These are phyloP conservation scores for Solenopsis fugax DNA, from an alignment of 1,140 invertebrate genomes.

Conservation along the genomic window DNA sequence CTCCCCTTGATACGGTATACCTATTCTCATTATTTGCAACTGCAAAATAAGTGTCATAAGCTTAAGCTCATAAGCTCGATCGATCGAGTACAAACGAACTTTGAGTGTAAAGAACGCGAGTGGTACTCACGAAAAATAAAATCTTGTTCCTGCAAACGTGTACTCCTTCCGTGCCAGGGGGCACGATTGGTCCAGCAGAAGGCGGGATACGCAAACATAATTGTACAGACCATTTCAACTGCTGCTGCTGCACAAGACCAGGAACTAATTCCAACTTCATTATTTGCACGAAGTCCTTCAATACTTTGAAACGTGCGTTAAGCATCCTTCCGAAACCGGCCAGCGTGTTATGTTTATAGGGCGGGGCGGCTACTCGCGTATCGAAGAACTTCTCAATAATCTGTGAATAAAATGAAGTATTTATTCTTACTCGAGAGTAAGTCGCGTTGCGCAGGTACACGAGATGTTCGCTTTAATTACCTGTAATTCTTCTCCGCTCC, in stretches of 20 bases:
- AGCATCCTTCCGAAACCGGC: conserved; percentile 94
- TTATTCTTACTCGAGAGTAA: background rate
- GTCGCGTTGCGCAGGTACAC: background rate
- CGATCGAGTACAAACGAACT: background rate
- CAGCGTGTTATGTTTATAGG: conserved; percentile 95
- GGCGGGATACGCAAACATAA: conserved; percentile 97
- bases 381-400: conserved; percentile 97
- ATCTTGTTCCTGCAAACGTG: conserved; percentile 94
- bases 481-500: conserved; percentile 94
- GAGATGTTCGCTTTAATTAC: conserved; percentile 81
- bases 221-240: conserved; percentile 94
- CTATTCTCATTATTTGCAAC: conserved; percentile 94
- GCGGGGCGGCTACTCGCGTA: conserved; percentile 93
- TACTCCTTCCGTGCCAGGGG: conserved; percentile 94
- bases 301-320: conserved; percentile 93
- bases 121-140: conserved; percentile 93
- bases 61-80: too few species aligned
- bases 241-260: conserved; percentile 89
- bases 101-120: background rate
- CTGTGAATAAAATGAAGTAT: conserved; percentile 81
- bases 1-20: conserved; percentile 89
- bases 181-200: conserved; percentile 93
- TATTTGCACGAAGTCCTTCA: conserved; percentile 97
- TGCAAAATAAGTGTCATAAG: conserved; percentile 82
- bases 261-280: conserved; percentile 94